Evolutionary conservation across 2,113 vertebrate genomes (phyloP), one percentile per base, ranked within the genome.

Genomic region (Bubo scandiacus): DNA sequence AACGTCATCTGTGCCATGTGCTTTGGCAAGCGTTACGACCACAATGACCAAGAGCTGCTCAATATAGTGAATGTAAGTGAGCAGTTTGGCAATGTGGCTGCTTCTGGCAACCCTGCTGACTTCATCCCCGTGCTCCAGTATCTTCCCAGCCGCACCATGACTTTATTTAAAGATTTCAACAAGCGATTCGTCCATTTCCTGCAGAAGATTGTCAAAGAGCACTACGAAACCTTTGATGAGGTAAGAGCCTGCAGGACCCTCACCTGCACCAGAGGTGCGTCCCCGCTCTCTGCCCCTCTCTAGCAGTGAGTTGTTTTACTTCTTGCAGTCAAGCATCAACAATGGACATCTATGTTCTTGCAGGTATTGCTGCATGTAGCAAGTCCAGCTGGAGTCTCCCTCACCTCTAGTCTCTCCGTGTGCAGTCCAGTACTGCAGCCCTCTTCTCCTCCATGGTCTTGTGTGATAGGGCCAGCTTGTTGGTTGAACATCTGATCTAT

Each of bases 1-100:
- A 99, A 98, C 0, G 98, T 99, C 45, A 98, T 99, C 89, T 99
- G 98, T 0, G 98, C 98, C 66, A 99, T 99, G 82, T 99, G 99
- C 97, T 99, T 99, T 2, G 98, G 99, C 55, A 98, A 97, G 19
- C 98, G 98, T 40, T 99, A 99, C 6, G 96, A 94, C 81, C 98
- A 99, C n/a, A 77, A 98, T 0, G 98, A 99, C 36, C 71, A 98
- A 72, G 99, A 99, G 86, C 97, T 99, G 87, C 32, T 99, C 51
- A 62, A 51, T 30, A 2, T 99, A 2, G 97, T 99, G 29, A 98
- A 92, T 34, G 29, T 91, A 61, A 97, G 61, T 5, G 83, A 98
- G 0, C 96, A 99, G 36, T 99, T 99, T 8, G 87, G 27, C 1
- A 93, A 97, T 0, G 97, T 96, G 5, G 90, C 75, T 36, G 96